phyloP scores from a whole-genome alignment of 2,113 vertebrate species.

The Melanocharis versteri region DNA sequence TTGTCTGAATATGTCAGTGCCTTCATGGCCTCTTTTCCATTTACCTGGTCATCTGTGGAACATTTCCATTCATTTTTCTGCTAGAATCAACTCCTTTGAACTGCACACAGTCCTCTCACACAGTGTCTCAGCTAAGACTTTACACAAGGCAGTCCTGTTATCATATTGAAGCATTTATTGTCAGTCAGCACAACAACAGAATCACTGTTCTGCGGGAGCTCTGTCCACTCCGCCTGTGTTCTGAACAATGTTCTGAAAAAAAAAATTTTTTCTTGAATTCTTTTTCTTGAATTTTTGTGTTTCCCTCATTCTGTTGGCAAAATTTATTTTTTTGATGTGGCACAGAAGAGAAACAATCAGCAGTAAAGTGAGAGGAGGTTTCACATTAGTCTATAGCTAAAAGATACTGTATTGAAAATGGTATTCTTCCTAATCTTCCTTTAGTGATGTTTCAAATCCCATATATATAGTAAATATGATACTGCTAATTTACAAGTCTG shows the following conservation, averaged over 20 bases:
- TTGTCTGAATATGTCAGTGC: background rate
- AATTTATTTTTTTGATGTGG: background rate
- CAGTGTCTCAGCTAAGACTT: background rate
- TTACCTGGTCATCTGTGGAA: background rate
- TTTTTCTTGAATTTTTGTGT: background rate
- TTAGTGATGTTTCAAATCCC: background rate
- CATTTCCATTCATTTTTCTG: background rate
- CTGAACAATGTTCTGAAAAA: background rate
- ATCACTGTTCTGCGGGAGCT: background rate
- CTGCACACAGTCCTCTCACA: background rate
- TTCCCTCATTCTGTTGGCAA: background rate
- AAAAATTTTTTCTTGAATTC: background rate
- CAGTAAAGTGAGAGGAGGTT: background rate
- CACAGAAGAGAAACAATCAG: background rate
- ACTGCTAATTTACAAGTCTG: background rate
- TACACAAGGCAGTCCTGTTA: background rate
- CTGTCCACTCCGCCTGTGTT: background rate
- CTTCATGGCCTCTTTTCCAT: background rate
- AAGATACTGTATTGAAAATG: background rate
- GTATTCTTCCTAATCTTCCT: background rate
- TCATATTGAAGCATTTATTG: background rate
- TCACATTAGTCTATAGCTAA: background rate
- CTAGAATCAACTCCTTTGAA: background rate
- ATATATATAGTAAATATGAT: background rate
- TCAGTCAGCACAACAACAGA: background rate